Percentiles rank a stretch among this genome's conserved stretches.
Conservation (phyloP, 1,140 invertebrate species). For the Mamestra configurata region DNA sequence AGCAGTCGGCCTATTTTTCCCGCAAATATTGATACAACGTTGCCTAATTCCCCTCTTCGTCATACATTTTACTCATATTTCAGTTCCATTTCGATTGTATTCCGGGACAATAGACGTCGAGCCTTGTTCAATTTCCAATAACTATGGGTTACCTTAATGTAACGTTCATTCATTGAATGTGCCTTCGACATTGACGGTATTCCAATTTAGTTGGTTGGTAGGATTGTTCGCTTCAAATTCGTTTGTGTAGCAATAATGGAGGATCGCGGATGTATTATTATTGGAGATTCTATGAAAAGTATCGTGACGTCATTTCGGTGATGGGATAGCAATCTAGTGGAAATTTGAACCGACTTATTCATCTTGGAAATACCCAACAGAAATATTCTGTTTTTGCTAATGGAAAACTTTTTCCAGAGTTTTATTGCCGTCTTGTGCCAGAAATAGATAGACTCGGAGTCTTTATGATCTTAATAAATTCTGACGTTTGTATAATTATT, state of each 20-base stretch:
- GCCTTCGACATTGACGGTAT: slow-evolving; percentile 42
- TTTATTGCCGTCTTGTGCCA: not conserved
- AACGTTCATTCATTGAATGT: slow-evolving; percentile 34
- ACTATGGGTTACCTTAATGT: slow-evolving; percentile 49
- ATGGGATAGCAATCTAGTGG: not conserved
- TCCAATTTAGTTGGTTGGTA: slow-evolving; percentile 37
- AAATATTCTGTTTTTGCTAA: not conserved
- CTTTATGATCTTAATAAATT: too few species aligned
- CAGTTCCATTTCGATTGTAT: slow-evolving; percentile 50
- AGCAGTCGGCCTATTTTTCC: not conserved
- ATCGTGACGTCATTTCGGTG: slow-evolving; percentile 31
- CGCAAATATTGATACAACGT: slow-evolving; percentile 14
- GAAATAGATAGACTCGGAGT: not conserved
- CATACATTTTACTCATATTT: slow-evolving; percentile 43
- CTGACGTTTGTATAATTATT: not conserved
- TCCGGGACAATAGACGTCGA: slow-evolving; percentile 47
- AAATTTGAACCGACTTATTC: not conserved
- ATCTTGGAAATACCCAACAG: not conserved
- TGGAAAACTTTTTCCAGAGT: not conserved
- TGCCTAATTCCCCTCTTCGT: slow-evolving; percentile 14
- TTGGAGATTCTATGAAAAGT: slow-evolving; percentile 30
- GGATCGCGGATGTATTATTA: slow-evolving; percentile 10
- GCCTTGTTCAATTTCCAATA: slow-evolving; percentile 50
- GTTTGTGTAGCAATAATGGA: slow-evolving; percentile 31
- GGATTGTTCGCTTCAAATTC: slow-evolving; percentile 21